Evolutionary conservation across 2,113 vertebrate genomes (phyloP), one percentile per base, ranked within the genome.

Genomic region (Atrichornis clamosus): DNA sequence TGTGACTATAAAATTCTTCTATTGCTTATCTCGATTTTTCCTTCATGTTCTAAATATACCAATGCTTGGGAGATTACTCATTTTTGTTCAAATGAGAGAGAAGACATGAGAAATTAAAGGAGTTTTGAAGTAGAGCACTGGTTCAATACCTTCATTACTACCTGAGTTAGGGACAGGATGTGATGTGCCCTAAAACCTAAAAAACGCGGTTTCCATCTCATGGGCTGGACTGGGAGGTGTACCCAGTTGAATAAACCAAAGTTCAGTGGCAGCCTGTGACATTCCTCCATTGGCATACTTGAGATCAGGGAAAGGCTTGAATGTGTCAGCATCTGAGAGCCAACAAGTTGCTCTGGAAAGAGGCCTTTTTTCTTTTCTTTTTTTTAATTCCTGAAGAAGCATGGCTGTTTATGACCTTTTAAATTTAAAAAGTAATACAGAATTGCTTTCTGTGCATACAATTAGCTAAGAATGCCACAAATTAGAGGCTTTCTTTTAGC

Each of bases 1-100:
- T 95, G 91, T 95, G 89, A 93, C 89, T 95, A n/a, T 21, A 84
- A 92, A 92, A 96, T 90, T 90, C 75, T 76, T 90, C 67, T 94
- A 52, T 89, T 95, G 81, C 91, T 92, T 95, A 91, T 96, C 86
- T 89, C 50, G 64, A 77, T 81, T 89, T 94, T 94, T 95, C 60
- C 46, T 93, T 93, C 83, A 2, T 32, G n/a, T 92, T 95, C 93
- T 93, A 95, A 95, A 90, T 94, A 90, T 96, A 90, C 55, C 39
- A 89, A 30, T 46, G 44, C 55, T 93, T 49, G 37, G 17, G 75
- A 93, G 92, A 88, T 94, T 94, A 93, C 75, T 97, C 78, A 91
- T 80, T 93, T 94, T 92, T 46, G 68, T 84, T 60, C 78, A 84
- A 88, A 90, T 35, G 64, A 78, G 73, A 50, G 39, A 56, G 60